phyloP scores from a whole-genome alignment of 1,140 invertebrate genomes.

The Cydia splendana region DNA sequence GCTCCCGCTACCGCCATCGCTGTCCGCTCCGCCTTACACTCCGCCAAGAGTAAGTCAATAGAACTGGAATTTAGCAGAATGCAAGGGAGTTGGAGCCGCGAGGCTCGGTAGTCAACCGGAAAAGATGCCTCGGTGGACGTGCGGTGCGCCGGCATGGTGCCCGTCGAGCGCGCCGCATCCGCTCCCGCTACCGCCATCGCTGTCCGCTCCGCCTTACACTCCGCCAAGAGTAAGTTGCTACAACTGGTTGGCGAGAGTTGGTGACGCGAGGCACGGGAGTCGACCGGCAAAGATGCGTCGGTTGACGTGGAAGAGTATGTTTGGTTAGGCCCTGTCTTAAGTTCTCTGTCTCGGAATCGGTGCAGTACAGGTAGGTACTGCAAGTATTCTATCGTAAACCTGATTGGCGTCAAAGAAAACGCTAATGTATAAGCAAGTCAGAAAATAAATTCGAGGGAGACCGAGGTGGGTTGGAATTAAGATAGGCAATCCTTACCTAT shows the following conservation, averaged over 20 bases:
- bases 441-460: no score
- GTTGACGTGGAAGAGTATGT: conserved; percentile 39
- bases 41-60: conserved; percentile 79
- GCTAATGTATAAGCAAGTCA: no score
- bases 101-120: conserved; percentile 48
- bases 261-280: conserved; percentile 71
- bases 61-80: conserved; percentile 77
- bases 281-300: conserved; percentile 39
- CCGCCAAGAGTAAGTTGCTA: conserved; percentile 80
- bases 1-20: conserved; percentile 79
- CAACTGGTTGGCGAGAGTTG: conserved; percentile 58
- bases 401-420: no score
- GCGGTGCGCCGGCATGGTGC: conserved; percentile 82
- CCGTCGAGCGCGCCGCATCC: conserved; percentile 78
- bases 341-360: no score
- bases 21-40: conserved; percentile 81
- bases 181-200: conserved; percentile 79
- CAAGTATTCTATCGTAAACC: no score
- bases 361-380: no score
- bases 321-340: no score
- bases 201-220: conserved; percentile 81
- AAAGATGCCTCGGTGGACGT: conserved; percentile 43
- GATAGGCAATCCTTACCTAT: no score
- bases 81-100: conserved; percentile 79
- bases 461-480: no score